Conservation (phyloP, 2,797 vertebrate genomes). For the Ammospiza maritima region DNA sequence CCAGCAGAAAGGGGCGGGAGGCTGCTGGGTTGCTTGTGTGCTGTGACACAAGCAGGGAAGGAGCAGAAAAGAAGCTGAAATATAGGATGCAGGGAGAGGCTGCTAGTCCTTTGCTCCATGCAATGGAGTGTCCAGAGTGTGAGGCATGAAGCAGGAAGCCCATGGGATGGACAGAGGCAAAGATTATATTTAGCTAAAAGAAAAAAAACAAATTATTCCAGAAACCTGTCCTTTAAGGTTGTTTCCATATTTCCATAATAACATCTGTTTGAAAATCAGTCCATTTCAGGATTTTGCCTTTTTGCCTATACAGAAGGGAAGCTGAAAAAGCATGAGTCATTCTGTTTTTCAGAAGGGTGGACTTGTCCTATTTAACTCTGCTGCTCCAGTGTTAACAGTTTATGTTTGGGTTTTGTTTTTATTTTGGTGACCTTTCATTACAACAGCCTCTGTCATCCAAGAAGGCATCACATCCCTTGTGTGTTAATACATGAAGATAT, state of each 20-base stretch:
- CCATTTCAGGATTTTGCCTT: not conserved
- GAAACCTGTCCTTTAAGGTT: not conserved
- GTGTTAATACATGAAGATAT: not conserved
- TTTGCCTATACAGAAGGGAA: not conserved
- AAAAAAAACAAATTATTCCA: not conserved
- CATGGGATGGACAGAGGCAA: not conserved
- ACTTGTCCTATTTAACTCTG: not conserved
- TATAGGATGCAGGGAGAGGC: accelerated
- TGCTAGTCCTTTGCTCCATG: accelerated
- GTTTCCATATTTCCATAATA: not conserved
- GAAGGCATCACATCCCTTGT: not conserved
- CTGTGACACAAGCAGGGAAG: not conserved
- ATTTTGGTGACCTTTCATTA: not conserved
- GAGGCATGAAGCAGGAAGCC: not conserved
- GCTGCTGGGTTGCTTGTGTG: not conserved
- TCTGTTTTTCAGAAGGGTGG: not conserved
- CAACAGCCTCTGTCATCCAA: not conserved
- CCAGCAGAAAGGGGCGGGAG: not conserved
- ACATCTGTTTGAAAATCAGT: not conserved
- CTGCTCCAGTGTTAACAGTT: not conserved
- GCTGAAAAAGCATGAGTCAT: not conserved
- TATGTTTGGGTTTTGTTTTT: not conserved
- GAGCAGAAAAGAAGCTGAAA: not conserved
- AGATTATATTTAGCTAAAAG: not conserved
- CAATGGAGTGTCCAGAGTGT: no score